These are phyloP conservation scores for Teinopalpus imperialis DNA, from an alignment of 2,888 invertebrate species.

Conservation along the genomic window DNA sequence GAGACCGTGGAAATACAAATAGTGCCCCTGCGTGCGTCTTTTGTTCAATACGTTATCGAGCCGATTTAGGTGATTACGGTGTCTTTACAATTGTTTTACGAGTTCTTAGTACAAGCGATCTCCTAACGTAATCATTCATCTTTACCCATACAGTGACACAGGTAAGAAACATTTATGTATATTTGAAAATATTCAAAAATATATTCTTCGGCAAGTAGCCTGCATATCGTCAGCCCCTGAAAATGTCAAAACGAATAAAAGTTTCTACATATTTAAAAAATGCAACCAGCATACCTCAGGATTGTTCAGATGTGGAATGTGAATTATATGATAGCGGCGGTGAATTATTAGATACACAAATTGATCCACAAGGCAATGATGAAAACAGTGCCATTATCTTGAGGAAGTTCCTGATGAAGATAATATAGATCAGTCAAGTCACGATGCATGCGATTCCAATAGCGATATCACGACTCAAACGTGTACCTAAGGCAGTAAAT, in stretches of 20 bases:
- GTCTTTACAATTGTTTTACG: conserved; percentile 1
- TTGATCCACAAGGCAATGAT: conserved; percentile 21
- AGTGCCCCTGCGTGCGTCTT: not conserved
- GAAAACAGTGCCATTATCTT: conserved; percentile 30
- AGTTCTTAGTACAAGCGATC: conserved; percentile 4
- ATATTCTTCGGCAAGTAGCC: conserved; percentile 6
- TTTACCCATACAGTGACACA: conserved; percentile 2
- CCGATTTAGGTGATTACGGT: conserved; percentile 8
- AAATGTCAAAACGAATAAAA: conserved; percentile 31
- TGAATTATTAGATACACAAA: conserved; percentile 22
- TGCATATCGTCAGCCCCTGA: conserved; percentile 26
- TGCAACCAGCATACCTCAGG: conserved; percentile 26
- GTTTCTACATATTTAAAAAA: conserved; percentile 30
- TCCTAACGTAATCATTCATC: conserved; percentile 5
- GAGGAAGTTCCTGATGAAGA: conserved; percentile 12
- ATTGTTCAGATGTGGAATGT: conserved; percentile 31
- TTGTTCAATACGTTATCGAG: conserved; percentile 6
- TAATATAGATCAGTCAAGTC: conserved; percentile 29
- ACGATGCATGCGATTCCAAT: conserved; percentile 19
- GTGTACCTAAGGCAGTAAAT: too few relatives aligned
- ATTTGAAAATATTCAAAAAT: conserved; percentile 7
- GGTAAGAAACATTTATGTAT: conserved; percentile 2
- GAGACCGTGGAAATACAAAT: conserved; percentile 5
- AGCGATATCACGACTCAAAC: too few relatives aligned
- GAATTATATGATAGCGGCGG: conserved; percentile 30